phyloP scores from a whole-genome alignment of 2,888 invertebrate genomes.

The Mechanitis messenoides region DNA sequence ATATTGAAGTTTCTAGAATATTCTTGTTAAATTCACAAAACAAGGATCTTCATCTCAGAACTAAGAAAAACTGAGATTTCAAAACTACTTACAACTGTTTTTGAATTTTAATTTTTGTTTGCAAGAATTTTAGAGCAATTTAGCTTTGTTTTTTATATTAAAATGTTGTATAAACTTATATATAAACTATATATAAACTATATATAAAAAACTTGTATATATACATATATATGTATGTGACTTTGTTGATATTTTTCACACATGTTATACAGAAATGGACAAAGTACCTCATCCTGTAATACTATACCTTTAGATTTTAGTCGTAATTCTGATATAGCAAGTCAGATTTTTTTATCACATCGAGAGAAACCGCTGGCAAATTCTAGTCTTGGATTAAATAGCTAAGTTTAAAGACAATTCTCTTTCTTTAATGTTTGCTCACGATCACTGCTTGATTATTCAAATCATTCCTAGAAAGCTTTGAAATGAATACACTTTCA shows the following conservation, averaged over 20 bases:
- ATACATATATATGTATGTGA: too few relatives aligned
- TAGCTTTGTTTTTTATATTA: too few relatives aligned
- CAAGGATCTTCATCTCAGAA: slow-evolving; percentile 19
- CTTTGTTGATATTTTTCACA: too few relatives aligned
- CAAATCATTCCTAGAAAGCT: slow-evolving; percentile 15
- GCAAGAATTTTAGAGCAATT: slow-evolving; percentile 8
- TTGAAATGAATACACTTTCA: slow-evolving; percentile 25
- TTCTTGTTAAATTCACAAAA: slow-evolving; percentile 15
- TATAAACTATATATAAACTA: too few relatives aligned
- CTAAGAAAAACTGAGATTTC: slow-evolving; percentile 15
- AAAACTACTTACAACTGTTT: slow-evolving; percentile 9
- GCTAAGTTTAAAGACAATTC: slow-evolving; percentile 19
- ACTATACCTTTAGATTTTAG: too few relatives aligned
- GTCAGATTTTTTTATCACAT: slow-evolving; percentile 1
- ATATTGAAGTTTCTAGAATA: slow-evolving; percentile 22
- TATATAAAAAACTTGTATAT: too few relatives aligned
- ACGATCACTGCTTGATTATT: slow-evolving; percentile 14
- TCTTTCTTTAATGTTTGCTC: slow-evolving; percentile 29
- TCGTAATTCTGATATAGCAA: too few relatives aligned
- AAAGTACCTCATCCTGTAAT: too few relatives aligned
- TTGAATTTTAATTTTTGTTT: slow-evolving; percentile 13
- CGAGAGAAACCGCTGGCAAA: too few relatives aligned
- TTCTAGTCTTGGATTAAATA: background rate
- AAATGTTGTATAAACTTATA: background rate
- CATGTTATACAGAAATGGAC: too few relatives aligned